Base-by-base conservation (phyloP, 1,140 invertebrate species). In the Mercenaria mercenaria region DNA sequence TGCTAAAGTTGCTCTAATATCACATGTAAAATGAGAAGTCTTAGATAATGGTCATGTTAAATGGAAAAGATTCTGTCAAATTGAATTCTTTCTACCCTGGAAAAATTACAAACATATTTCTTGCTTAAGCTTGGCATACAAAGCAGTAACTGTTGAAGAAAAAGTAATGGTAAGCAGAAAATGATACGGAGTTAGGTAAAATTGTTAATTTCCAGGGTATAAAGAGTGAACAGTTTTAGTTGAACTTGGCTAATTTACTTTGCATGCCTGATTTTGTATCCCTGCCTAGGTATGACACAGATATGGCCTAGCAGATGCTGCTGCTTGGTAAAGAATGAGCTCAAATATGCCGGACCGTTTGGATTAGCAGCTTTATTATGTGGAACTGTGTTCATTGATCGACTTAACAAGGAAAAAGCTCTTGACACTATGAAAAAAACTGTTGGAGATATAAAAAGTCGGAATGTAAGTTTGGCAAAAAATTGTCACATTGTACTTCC, bases 311-410 rank as follows among this genome's bases (percentile, higher is more conserved):
- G 98, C 34, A 98, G 98, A 96, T 96, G 96, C 69, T 93, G 98
- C 8, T 97, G 97, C 29, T 97, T 99, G 61, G 98, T 98, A 8
- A 99, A 99, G 94, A 97, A 98, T 94, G 98, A 99, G 94, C 95
- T 99, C n/a, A 97, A 98, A 92, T 99, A 98, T 95, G 97, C 97
- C 8, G 98, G 98, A 97, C 98, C 98, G 0, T 99, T 99, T 96
- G 99, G 99, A 0, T 94, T 99, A 18, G 97, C 97, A 0, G 97
- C 98, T 41, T 99, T 98, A 97, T 96, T 99, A 13, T 98, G 97
- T 91, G 99, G 98, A 11, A 97, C 98, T 4, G 97, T 99, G 50
- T 99, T 99, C 95, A 98, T 99, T 88, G 98, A 99, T 95, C 97
- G 98, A 88, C 97, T 98, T 92, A 95, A 96, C 88, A 97, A 97